These are phyloP conservation scores for Sturnus vulgaris DNA, from an alignment of 2,113 vertebrate species.

Conservation along the genomic window DNA sequence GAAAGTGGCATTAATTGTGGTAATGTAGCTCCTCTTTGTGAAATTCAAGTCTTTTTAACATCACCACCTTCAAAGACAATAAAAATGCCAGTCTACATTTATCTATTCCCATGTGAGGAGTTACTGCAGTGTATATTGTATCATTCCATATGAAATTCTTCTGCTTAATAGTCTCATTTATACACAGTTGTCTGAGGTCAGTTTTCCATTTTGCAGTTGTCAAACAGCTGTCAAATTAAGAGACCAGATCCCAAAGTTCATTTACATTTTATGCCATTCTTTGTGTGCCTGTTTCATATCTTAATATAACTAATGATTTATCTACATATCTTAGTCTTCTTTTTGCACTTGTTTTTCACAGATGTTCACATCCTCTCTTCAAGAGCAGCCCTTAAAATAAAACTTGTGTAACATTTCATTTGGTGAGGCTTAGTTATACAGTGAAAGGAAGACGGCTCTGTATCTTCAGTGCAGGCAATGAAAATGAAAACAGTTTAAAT, in stretches of 20 bases:
- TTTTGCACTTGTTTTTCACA: slow-evolving; percentile 34
- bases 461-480: neutral
- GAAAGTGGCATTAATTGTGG: slow-evolving; percentile 73
- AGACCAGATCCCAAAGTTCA: slow-evolving; percentile 71
- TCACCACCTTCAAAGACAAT: slow-evolving; percentile 79
- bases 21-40: slow-evolving; percentile 68
- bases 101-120: slow-evolving; percentile 76
- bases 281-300: slow-evolving; percentile 60
- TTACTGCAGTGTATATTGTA: slow-evolving; percentile 72
- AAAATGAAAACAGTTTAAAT: neutral
- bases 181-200: slow-evolving; percentile 76
- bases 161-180: slow-evolving; percentile 70
- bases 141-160: slow-evolving; percentile 77
- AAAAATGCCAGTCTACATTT: slow-evolving; percentile 72
- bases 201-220: slow-evolving; percentile 77
- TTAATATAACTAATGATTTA: slow-evolving; percentile 66
- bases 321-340: slow-evolving; percentile 31
- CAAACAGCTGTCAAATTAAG: slow-evolving; percentile 79
- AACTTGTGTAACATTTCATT: neutral
- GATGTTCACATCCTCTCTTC: slow-evolving; percentile 42
- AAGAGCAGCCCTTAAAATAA: slow-evolving; percentile 43
- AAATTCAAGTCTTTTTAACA: slow-evolving; percentile 70
- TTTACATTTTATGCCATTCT: slow-evolving; percentile 72
- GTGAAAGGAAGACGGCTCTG: neutral
- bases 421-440: neutral